A percentile compares a stretch with the other conserved stretches of the same genome.
These are phyloP conservation scores for Bruchidius siliquastri DNA, from an alignment of 2,888 invertebrate species.

Conservation along the genomic window DNA sequence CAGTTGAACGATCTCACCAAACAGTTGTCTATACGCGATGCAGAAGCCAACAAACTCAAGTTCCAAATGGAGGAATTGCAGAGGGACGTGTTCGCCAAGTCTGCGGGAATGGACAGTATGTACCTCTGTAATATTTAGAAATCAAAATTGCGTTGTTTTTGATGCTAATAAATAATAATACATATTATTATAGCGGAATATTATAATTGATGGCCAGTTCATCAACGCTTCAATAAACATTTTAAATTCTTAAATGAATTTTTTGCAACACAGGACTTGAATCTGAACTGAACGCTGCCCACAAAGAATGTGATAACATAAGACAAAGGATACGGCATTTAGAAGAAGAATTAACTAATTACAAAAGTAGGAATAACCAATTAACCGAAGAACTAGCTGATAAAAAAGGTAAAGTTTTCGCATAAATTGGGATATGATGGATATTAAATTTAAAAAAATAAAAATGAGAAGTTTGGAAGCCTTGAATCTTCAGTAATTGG, in stretches of 20 bases:
- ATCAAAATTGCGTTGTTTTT: too few relatives aligned
- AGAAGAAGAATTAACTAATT: conserved; percentile 58
- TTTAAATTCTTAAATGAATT: not conserved
- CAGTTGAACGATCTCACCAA: conserved; percentile 58
- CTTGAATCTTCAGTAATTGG: too few relatives aligned
- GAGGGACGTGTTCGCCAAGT: conserved; percentile 57
- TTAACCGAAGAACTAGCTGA: conserved; percentile 55
- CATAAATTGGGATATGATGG: not conserved
- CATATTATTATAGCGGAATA: too few relatives aligned
- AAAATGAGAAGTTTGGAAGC: too few relatives aligned
- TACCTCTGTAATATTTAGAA: conserved; percentile 22
- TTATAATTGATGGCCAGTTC: too few relatives aligned
- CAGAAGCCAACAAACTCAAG: conserved; percentile 54
- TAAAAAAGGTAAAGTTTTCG: conserved; percentile 50
- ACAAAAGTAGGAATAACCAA: conserved; percentile 56
- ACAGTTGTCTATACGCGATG: conserved; percentile 53
- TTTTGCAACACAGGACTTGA: conserved; percentile 52
- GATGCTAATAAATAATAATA: too few relatives aligned
- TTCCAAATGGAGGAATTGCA: conserved; percentile 56
- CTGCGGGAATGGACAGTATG: conserved; percentile 62
- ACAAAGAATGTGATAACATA: conserved; percentile 62
- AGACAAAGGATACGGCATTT: conserved; percentile 56
- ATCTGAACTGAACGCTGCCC: conserved; percentile 60
- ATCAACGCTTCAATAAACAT: not conserved
- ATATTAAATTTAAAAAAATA: too few relatives aligned